These are phyloP conservation scores for Agraylea sexmaculata DNA, from an alignment of 1,140 invertebrate genomes.

Conservation along the genomic window DNA sequence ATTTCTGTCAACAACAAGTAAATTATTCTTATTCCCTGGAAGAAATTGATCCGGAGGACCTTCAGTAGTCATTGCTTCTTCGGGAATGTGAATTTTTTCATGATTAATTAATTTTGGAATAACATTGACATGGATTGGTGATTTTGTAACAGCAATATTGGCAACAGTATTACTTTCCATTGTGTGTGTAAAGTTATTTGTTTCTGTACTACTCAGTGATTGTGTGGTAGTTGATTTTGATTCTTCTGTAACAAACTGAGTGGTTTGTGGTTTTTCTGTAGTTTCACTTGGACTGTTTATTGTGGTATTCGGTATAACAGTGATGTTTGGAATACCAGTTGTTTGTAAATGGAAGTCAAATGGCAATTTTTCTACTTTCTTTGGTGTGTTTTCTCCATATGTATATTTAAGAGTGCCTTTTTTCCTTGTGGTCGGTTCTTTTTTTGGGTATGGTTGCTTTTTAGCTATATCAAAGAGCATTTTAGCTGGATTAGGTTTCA, in stretches of 20 bases:
- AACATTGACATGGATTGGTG: no score
- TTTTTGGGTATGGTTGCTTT: slow-evolving; percentile 23
- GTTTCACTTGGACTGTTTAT: slow-evolving; percentile 16
- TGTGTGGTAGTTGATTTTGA: no score
- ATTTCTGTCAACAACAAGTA: slow-evolving; percentile 44
- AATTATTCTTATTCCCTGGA: slow-evolving; percentile 41
- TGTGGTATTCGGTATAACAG: slow-evolving; percentile 16
- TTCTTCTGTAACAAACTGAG: no score
- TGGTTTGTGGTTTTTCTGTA: no score
- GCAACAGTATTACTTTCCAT: neutral
- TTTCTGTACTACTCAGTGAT: no score
- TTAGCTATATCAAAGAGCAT: slow-evolving; percentile 14
- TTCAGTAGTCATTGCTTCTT: slow-evolving; percentile 26
- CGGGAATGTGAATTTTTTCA: slow-evolving; percentile 39
- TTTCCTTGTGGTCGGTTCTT: slow-evolving; percentile 32
- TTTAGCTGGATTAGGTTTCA: slow-evolving; percentile 12
- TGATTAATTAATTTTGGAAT: slow-evolving; percentile 41
- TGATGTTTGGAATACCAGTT: slow-evolving; percentile 21
- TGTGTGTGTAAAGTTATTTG: neutral
- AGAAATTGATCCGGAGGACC: slow-evolving; percentile 28
- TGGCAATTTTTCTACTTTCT: slow-evolving; percentile 14
- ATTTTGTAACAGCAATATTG: slow-evolving; percentile 19
- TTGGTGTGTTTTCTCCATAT: slow-evolving; percentile 36
- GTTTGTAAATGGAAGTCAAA: slow-evolving; percentile 11
- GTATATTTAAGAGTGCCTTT: slow-evolving; percentile 39